Conservation (phyloP, 1,140 invertebrate species). For the Samia ricini region DNA sequence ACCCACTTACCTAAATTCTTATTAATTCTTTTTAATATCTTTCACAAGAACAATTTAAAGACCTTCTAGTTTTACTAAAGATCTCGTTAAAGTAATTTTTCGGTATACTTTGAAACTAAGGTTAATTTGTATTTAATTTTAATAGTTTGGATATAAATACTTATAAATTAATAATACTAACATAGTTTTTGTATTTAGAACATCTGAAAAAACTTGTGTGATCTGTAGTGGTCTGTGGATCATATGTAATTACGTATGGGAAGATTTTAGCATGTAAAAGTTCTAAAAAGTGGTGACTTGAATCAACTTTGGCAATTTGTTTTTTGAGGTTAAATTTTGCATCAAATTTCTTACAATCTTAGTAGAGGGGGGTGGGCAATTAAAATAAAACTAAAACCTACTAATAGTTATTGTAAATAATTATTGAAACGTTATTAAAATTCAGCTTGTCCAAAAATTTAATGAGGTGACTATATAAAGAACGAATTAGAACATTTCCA, state of each 20-base stretch:
- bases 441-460: too few species aligned
- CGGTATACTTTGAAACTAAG: neutral
- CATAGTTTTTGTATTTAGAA: neutral
- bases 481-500: too few species aligned
- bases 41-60: too few species aligned
- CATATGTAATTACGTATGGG: neutral
- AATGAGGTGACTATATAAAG: too few species aligned
- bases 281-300: neutral
- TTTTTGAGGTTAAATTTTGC: neutral
- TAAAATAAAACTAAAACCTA: too few species aligned
- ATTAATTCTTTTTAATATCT: neutral
- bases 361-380: too few species aligned
- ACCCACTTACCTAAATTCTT: neutral
- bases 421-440: too few species aligned
- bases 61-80: neutral
- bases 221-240: neutral
- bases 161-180: neutral
- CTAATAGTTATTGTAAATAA: too few species aligned
- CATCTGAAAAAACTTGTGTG: neutral
- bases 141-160: neutral
- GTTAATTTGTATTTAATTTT: neutral
- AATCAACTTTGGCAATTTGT: neutral
- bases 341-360: too few species aligned
- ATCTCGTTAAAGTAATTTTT: neutral
- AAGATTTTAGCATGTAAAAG: neutral